These are phyloP conservation scores for Pollenia labialis DNA, from an alignment of 2,888 invertebrate species.

Conservation along the genomic window DNA sequence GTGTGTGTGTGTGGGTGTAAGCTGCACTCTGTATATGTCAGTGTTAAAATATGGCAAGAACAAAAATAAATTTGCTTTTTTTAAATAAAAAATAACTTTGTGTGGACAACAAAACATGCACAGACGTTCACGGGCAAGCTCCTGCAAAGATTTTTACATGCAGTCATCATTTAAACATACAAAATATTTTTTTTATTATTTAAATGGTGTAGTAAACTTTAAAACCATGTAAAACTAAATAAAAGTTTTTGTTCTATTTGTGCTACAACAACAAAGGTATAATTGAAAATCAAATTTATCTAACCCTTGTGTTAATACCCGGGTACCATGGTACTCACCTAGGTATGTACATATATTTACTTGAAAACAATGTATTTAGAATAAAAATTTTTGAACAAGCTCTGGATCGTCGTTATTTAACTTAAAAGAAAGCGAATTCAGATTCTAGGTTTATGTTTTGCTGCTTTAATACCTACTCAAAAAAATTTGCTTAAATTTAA, in stretches of 20 bases:
- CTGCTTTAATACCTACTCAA: too few species aligned
- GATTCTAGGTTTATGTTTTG: too few species aligned
- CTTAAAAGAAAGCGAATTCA: too few species aligned
- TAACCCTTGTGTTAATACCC: too few species aligned
- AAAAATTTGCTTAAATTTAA: too few species aligned
- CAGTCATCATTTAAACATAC: constrained; percentile 50
- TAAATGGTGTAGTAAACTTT: constrained; percentile 37
- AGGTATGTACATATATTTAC: too few species aligned
- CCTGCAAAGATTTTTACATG: constrained; percentile 38
- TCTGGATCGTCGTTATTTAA: too few species aligned
- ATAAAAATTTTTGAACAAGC: too few species aligned
- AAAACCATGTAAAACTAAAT: constrained; percentile 36
- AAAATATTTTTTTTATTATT: constrained; percentile 10
- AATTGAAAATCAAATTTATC: constrained; percentile 51
- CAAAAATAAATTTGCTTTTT: background rate
- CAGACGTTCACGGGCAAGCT: background rate
- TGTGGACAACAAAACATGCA: constrained; percentile 28
- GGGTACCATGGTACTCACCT: too few species aligned
- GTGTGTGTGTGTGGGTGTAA: too few species aligned
- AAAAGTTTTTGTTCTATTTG: constrained; percentile 28
- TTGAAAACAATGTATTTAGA: too few species aligned
- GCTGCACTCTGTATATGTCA: too few species aligned
- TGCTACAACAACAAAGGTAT: constrained; percentile 22
- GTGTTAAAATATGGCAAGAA: constrained; percentile 42
- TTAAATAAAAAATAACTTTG: constrained; percentile 59